Evolutionary conservation across 2,888 invertebrate species (phyloP), one percentile per base, ranked within the genome.

Genomic region (Brachyptera putata): DNA sequence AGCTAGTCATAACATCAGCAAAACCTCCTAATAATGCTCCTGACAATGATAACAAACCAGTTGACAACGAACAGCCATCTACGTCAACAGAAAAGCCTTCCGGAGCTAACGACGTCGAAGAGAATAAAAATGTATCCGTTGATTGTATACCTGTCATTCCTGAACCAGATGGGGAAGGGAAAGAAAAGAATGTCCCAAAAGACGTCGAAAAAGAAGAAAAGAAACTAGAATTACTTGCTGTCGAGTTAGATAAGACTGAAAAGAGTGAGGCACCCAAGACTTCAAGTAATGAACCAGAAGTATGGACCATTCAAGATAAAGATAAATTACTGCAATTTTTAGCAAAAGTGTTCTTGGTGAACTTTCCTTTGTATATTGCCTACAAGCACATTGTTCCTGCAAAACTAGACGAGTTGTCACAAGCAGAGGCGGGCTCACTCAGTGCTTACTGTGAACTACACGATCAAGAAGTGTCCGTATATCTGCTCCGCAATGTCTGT

Each of bases 401-500:
- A 53, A 86, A 90, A 65, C 76, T 90, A 62, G 91, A 91, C 77
- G 91, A 92, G 68, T 78, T 92, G 7, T 85, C 88, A 9, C 85
- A 90, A 68, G 90, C 91, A 71, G 95, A 95, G 77, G 88, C 89
- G 74, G 85, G 84, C 69, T 83, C 82, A 68, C 76, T 89, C 65
- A 86, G 87, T 74, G 82, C 86, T 64, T 92, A 87, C 73, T 95
- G 95, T 78, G 95, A 95, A 77, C 80, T 95, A 55, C 89, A 95
- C 77, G 95, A 96, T 75, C 89, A 92, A 58, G 95, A 95, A 76
- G 89, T 95, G 71, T 93, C 95, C 24, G 87, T 93, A 61, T 91
- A 91, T 74, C 80, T 95, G 65, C 80, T 95, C 62, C 84, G 93
- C 60, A 95, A 95, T 77, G 94, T 95, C n/a, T 90, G 90, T 68